phyloP scores from a whole-genome alignment of 92 coral and sea anemone genomes.

The Blastomussa wellsi region DNA sequence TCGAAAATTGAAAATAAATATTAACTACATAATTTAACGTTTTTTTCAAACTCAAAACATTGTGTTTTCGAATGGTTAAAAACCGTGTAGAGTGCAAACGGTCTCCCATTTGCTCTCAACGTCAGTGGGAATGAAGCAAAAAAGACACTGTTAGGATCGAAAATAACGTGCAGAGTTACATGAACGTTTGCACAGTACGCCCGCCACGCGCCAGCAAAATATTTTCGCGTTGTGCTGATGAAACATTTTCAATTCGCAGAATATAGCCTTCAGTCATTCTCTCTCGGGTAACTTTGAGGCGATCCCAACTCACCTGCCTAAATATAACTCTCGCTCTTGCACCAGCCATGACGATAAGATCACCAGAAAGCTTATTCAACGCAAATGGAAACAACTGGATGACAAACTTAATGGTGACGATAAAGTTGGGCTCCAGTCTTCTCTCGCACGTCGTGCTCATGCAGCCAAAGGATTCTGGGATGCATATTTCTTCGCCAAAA shows the following conservation, averaged over 20 bases:
- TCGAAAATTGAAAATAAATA: not conserved
- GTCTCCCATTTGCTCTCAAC: no score
- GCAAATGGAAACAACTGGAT: not conserved
- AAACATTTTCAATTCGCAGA: not conserved
- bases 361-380: no score
- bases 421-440: constrained; percentile 16
- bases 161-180: not conserved
- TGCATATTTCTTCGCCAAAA: constrained; percentile 55
- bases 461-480: constrained; percentile 33
- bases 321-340: constrained; percentile 71
- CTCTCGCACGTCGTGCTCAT: not conserved
- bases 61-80: not conserved
- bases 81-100: no score
- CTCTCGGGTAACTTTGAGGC: not conserved
- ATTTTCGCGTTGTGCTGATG: no score
- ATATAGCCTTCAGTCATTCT: not conserved
- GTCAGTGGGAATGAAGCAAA: no score
- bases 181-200: not conserved
- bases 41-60: not conserved
- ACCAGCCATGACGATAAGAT: not conserved
- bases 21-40: not conserved
- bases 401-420: not conserved
- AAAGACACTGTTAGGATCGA: no score
- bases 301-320: constrained; percentile 67
- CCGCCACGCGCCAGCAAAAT: no score